These are phyloP conservation scores for Chrysodeixis includens DNA, from an alignment of 2,888 invertebrate species.

Conservation along the genomic window DNA sequence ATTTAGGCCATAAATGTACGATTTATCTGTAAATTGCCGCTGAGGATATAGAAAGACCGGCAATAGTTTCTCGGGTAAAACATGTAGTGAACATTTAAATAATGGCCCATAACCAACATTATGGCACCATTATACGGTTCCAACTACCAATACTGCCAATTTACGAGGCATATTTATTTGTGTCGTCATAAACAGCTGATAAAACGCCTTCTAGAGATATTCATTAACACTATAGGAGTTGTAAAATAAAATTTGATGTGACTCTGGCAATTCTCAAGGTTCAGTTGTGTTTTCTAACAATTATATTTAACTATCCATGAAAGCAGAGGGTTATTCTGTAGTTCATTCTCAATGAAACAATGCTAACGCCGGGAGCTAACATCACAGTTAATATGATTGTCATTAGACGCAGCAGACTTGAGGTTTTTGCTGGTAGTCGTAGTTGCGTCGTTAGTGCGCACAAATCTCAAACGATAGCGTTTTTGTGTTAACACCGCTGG, in stretches of 20 bases:
- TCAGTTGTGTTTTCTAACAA: too few species aligned
- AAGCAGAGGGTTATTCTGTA: too few species aligned
- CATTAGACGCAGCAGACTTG: slow-evolving; percentile 25
- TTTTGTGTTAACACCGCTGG: slow-evolving; percentile 37
- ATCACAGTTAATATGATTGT: slow-evolving; percentile 37
- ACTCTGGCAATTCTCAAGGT: too few species aligned
- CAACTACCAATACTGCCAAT: slow-evolving; percentile 28
- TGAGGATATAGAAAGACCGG: not conserved
- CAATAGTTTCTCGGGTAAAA: slow-evolving; percentile 10
- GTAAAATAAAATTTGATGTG: too few species aligned
- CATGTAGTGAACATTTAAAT: slow-evolving; percentile 39
- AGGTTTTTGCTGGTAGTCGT: slow-evolving; percentile 39
- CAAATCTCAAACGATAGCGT: slow-evolving; percentile 37
- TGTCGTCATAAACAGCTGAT: slow-evolving; percentile 15
- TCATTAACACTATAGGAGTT: not conserved
- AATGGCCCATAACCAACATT: slow-evolving; percentile 36
- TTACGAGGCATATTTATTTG: slow-evolving; percentile 12
- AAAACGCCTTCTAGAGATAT: not conserved
- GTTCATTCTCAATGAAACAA: too few species aligned
- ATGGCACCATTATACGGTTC: slow-evolving; percentile 39
- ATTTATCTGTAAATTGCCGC: slow-evolving; percentile 1
- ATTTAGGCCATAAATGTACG: not conserved
- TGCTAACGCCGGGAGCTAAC: not conserved
- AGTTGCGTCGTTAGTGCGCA: slow-evolving; percentile 36
- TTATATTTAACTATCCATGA: too few species aligned